Base-by-base conservation (phyloP, 53 echinoderm and acorn worm genomes). In the Paracentrotus lividus region DNA sequence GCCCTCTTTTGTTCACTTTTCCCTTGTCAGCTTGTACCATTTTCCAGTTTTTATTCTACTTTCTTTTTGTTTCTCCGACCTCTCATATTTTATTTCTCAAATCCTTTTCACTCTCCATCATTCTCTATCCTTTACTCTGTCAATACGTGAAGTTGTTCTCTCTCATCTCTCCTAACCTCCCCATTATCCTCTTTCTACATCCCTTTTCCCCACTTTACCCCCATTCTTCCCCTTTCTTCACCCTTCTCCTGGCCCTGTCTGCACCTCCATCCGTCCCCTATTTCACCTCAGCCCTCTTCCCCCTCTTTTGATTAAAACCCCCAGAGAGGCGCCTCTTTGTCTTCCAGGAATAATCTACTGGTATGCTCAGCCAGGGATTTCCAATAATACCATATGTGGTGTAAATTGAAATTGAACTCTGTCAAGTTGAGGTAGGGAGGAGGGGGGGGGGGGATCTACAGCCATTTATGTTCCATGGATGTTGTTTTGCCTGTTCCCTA, bases 381-480 rank as follows among this genome's bases (percentile, higher is more conserved):
- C 69, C 69, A 69, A 69, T 69, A 38, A 69, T 36, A n/a, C 69
- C 69, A 69, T 69, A 69, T 69, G 69, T 38, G 69, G 69, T 69
- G 69, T 69, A 69, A 69, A 69, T 69, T 69, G 69, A 69, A 38
- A 69, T 38, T 36, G 69, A 69, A 69, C 68, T 13, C 69, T 38
- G 16, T 5, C 34, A 18, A 18, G 69, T 34, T 69, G 38, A 69
- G 1, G 14, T 38, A 5, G 7, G 69, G 36, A 34, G 34, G 1
- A 33, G 6, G 69, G 38, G 69, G 34, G 38, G 69, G 38, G 68
- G 68, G 33, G 3, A 15, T 26, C 8, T 1, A 36, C 36, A 38
- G 4, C 4, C 9, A 38, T 36, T 38, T 18, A 38, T 69, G 69
- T 69, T 34, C 8, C 31, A 38, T 38, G 0, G 36, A 2, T 34